Evolutionary conservation across 2,797 vertebrate genomes (phyloP).

Genomic region (Pangasius krempfi): DNA sequence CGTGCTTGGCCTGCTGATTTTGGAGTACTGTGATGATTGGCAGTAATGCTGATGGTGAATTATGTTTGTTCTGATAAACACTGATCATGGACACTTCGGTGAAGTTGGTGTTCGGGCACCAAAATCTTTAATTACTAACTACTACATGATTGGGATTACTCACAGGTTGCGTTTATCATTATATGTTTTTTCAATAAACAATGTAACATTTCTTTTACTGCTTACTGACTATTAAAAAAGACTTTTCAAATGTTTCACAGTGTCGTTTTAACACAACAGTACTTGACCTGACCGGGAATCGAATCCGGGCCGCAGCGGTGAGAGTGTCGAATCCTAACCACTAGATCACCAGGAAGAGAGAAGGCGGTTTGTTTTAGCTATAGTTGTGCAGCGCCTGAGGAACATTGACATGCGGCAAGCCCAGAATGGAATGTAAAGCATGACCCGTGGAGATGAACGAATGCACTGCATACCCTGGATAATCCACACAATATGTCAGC

Average conservation of each 20-base stretch:
- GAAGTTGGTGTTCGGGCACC: neutral
- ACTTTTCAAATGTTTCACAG: neutral
- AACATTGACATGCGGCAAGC: neutral
- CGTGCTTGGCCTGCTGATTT: constrained; percentile 1
- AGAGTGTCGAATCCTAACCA: constrained; percentile 68
- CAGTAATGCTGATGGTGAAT: neutral
- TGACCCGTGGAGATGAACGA: neutral
- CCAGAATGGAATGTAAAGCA: neutral
- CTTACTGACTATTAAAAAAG: neutral
- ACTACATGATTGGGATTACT: constrained; percentile 51
- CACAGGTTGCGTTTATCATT: constrained; percentile 58
- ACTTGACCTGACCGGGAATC: constrained; percentile 77
- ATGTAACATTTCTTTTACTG: constrained; percentile 40
- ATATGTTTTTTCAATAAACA: constrained; percentile 71
- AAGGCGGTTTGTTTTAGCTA: neutral
- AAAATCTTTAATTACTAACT: constrained; percentile 55
- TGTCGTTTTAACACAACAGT: neutral
- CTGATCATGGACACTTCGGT: constrained; percentile 7
- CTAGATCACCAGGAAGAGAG: constrained; percentile 53
- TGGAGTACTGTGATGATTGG: constrained; percentile 21
- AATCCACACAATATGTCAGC: neutral
- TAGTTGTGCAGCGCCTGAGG: constrained; percentile 25
- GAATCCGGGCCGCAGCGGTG: constrained; percentile 72
- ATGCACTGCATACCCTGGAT: neutral
- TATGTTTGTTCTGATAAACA: constrained; percentile 13